Percentiles rank a stretch among this genome's conserved stretches.
phyloP scores from a whole-genome alignment of 2,113 vertebrate genomes.

The Oriolus oriolus region DNA sequence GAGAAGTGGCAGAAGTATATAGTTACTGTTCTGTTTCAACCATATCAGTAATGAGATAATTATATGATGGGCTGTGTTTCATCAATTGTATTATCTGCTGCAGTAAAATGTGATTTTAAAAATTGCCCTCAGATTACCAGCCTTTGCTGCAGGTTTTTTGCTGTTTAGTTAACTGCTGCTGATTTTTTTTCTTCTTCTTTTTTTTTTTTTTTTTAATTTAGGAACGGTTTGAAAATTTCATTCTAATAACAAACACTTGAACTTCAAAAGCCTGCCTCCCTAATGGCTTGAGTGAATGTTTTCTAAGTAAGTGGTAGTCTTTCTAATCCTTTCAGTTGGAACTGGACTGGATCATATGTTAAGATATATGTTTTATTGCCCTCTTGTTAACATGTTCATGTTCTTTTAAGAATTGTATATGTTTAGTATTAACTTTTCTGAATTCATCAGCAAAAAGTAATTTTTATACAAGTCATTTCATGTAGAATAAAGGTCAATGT shows the following conservation, averaged over 20 bases:
- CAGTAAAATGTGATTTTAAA: conserved; percentile 53
- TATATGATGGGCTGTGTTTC: conserved; percentile 17
- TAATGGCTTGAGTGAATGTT: neutral
- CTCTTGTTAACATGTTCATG: neutral
- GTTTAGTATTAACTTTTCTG: neutral
- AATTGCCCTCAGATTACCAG: conserved; percentile 20
- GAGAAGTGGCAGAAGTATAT: conserved; percentile 21
- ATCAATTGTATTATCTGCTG: conserved; percentile 34
- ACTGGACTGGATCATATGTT: neutral
- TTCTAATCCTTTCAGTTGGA: neutral
- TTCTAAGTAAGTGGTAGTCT: neutral
- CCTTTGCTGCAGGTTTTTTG: neutral
- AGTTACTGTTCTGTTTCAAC: conserved; percentile 43
- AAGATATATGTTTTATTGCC: neutral
- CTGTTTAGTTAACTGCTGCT: neutral
- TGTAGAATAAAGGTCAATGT: neutral
- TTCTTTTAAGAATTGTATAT: neutral
- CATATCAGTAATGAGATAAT: conserved; percentile 55
- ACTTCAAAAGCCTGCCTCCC: neutral
- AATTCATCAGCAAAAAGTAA: neutral
- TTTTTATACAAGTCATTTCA: neutral
- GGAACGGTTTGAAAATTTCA: neutral
- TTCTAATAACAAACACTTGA: neutral
- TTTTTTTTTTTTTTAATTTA: neutral
- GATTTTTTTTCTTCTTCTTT: fast-evolving